These are phyloP conservation scores for Mantis religiosa DNA, from an alignment of 2,888 invertebrate species.

Conservation along the genomic window DNA sequence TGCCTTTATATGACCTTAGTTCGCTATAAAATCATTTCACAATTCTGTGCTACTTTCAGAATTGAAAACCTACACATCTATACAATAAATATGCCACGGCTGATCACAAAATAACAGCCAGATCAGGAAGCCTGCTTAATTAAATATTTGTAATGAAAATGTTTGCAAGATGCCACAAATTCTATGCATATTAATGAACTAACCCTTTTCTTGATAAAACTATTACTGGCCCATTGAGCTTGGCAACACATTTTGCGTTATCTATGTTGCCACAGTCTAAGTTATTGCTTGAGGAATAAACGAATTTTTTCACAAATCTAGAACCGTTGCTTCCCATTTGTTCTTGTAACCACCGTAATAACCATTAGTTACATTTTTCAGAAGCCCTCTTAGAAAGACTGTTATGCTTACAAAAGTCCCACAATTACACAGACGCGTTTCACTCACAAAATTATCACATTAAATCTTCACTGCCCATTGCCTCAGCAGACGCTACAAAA, in stretches of 20 bases:
- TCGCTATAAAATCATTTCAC: no score
- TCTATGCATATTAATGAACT: neutral
- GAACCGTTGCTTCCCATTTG: slow-evolving; percentile 34
- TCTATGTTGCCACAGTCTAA: slow-evolving; percentile 15
- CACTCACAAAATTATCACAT: neutral
- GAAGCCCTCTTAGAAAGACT: neutral
- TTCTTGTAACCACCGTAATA: neutral
- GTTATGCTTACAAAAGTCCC: neutral
- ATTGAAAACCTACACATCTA: no score
- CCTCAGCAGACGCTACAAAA: neutral
- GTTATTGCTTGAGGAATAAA: slow-evolving; percentile 23
- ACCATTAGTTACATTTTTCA: neutral
- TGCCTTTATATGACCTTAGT: no score
- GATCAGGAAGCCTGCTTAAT: no score
- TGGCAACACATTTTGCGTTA: neutral
- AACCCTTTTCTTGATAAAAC: slow-evolving; percentile 34
- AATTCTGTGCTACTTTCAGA: no score
- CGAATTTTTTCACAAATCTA: slow-evolving; percentile 32
- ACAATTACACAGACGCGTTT: neutral
- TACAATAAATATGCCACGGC: no score
- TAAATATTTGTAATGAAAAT: no score
- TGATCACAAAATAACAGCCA: no score
- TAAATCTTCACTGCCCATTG: neutral
- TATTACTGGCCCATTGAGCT: slow-evolving; percentile 21
- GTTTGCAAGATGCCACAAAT: no score